Evolutionary conservation across 2,888 invertebrate genomes (phyloP).

Genomic region (Drosophila seclusa): DNA sequence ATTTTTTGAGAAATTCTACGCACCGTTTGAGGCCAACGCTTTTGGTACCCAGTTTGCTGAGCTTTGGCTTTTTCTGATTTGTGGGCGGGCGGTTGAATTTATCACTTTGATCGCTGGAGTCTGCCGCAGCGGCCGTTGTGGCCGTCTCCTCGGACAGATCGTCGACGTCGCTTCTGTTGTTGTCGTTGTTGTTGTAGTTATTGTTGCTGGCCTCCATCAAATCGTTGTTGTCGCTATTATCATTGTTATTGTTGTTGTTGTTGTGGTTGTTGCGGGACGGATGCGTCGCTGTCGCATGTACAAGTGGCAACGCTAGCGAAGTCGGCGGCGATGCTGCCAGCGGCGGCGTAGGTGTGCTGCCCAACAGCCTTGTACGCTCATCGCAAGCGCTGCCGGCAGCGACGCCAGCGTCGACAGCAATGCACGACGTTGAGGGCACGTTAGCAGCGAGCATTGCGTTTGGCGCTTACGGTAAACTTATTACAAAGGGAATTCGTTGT

Average conservation of each 20-base stretch:
- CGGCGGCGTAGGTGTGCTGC: conserved; percentile 50
- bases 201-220: conserved; percentile 47
- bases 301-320: conserved; percentile 62
- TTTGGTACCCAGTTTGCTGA: conserved; percentile 83
- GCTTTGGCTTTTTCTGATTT: conserved; percentile 81
- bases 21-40: conserved; percentile 84
- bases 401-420: conserved; percentile 23
- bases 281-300: conserved; percentile 61
- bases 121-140: conserved; percentile 62
- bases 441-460: conserved; percentile 66
- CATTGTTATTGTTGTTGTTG: conserved; percentile 57
- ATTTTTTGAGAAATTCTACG: conserved; percentile 25
- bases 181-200: conserved; percentile 42
- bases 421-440: conserved; percentile 52
- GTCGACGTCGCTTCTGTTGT: conserved; percentile 51
- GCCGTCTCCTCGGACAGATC: conserved; percentile 71
- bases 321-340: conserved; percentile 60
- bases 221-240: conserved; percentile 57
- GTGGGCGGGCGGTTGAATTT: conserved; percentile 75
- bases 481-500: conserved; percentile 22
- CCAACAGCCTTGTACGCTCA: conserved; percentile 80
- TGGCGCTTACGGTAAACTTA: conserved; percentile 19
- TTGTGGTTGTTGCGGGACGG: conserved; percentile 73
- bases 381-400: conserved; percentile 59
- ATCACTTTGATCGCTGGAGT: conserved; percentile 80